Evolutionary conservation across 2,113 vertebrate species (phyloP), one percentile per base, ranked within the genome.

Genomic region (Apeltes quadracus): DNA sequence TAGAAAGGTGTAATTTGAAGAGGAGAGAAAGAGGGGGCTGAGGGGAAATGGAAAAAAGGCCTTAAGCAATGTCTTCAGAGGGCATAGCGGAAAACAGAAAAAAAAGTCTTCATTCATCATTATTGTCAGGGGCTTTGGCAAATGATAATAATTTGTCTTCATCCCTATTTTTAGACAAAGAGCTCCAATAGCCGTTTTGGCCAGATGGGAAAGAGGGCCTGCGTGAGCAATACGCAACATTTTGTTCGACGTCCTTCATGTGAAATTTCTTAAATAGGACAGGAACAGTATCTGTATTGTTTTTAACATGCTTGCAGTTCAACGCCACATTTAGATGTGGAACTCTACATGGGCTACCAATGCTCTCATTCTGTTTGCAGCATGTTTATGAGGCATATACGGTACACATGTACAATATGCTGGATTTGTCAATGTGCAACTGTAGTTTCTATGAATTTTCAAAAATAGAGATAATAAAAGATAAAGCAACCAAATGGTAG

Each of bases 121-220:
- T 97, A 98, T 99, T 97, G 97, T 98, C 98, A 97, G 96, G 96
- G 97, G 97, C 96, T 98, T 98, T 98, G 95, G 96, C 96, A 98
- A 99, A 99, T 98, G 97, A 99, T 98, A 98, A 99, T 97, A 97
- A 98, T 99, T 98, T 98, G 96, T 99, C 97, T 98, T 98, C 96
- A 98, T 98, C 94, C 78, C 97, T 99, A 98, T 99, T 98, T 98
- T 99, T 99, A 98, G 97, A 98, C 97, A 97, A 99, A 96, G 95
- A 98, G 96, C 93, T 95, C 96, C 96, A 96, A 95, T 95, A 95
- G 95, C 95, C 96, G 96, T 96, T 90, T 96, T 95, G 94, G 94
- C 96, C 96, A 98, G 96, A 98, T 98, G 96, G 96, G 95, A 94
- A 93, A 95, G 94, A 94, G 93, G 93, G 93, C 94, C 95, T 95